phyloP scores from a whole-genome alignment of 2,113 vertebrate species.

The Entomyzon cyanotis region DNA sequence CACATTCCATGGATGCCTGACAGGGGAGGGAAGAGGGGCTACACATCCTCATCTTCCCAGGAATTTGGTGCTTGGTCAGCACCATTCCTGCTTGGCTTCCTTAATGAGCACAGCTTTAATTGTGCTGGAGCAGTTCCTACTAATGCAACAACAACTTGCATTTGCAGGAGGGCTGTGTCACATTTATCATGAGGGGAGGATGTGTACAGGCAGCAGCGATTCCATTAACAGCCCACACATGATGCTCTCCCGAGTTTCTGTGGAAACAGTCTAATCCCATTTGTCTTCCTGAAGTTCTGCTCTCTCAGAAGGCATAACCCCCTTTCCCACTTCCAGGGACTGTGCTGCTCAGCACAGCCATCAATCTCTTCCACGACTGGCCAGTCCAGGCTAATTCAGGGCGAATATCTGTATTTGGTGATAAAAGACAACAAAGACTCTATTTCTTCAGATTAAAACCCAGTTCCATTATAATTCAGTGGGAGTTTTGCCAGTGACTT shows the following conservation, averaged over 20 bases:
- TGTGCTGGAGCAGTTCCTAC: background rate
- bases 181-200: background rate
- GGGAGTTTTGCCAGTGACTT: slow-evolving; percentile 24
- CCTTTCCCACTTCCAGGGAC: background rate
- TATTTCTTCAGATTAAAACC: slow-evolving; percentile 8
- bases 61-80: background rate
- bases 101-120: background rate
- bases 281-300: slow-evolving; percentile 1
- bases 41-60: background rate
- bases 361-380: background rate
- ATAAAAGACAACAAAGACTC: slow-evolving; percentile 23
- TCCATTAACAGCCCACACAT: background rate
- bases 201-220: background rate
- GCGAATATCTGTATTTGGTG: background rate
- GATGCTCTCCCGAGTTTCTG: slow-evolving; percentile 4
- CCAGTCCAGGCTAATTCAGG: background rate
- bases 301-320: background rate
- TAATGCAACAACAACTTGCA: background rate
- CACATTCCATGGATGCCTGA: too few relatives aligned
- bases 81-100: background rate
- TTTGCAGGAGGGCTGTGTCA: background rate
- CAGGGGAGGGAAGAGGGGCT: background rate
- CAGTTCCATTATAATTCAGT: background rate
- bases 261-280: background rate
- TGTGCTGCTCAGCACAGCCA: background rate